Evolutionary conservation across 2,113 vertebrate species (phyloP), one percentile per base, ranked within the genome.

Genomic region (Psephotus haematonotus): DNA sequence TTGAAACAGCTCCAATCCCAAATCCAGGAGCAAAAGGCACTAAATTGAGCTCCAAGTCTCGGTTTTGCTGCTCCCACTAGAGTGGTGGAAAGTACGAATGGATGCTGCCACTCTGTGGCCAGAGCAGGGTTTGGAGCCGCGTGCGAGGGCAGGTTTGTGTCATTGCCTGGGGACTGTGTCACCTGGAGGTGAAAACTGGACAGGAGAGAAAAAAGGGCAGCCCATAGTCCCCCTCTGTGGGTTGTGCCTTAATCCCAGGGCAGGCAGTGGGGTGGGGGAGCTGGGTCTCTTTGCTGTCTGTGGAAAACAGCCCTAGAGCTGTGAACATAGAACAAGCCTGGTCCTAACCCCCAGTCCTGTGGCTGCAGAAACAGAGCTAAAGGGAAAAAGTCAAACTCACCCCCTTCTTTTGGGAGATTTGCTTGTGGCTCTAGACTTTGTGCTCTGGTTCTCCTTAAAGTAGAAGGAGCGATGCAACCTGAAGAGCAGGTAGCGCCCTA

Each of bases 41-140:
- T 6, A 50, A 63, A 5, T 7, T 35, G 33, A 59, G 33, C 33
- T 24, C 7, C 29, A 41, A 47, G 44, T 44, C 31, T 75, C 5
- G 4, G 24, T 33, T 76, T 33, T n/a, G 67, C 47, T 18, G 53
- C 41, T 70, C 49, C 37, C 24, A 13, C 57, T 88, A 5, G 75
- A 78, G 55, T 1, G 59, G 60, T 6, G 6, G 27, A 23, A 31
- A 80, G 17, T 0, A 13, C 5, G 92, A 84, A 68, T n/a, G 55
- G 49, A 71, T 94, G 95, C 96, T 97, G 96, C 93, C 96, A 85
- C 96, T 2, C n/a, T 94, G 95, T 95, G 96, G 96, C 78, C 70
- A 3, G 64, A 86, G 87, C 49, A 35, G 47, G 27, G 6, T 13
- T 29, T 35, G 31, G 22, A 71, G 23, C 10, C 55, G 13, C 22